Evolutionary conservation across 1,140 invertebrate species (phyloP).

Genomic region (Drosophila ercepeae): DNA sequence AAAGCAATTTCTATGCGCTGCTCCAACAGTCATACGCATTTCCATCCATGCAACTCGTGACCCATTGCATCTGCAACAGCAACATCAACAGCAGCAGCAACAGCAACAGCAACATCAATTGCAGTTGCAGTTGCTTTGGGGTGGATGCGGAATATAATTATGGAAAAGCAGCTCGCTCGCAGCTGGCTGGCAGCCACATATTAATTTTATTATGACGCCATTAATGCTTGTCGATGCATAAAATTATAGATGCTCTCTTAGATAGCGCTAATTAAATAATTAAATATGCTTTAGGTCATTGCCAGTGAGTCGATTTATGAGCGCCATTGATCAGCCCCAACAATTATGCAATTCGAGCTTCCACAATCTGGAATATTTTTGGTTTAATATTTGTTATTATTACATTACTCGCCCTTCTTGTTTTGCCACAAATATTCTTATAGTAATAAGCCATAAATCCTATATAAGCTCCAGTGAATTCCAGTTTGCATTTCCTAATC

Average conservation of each 20-base stretch:
- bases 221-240: conserved; percentile 77
- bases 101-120: conserved; percentile 1
- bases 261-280: conserved; percentile 81
- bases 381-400: conserved; percentile 7
- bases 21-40: conserved; percentile 27
- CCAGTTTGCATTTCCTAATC: neutral
- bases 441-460: conserved; percentile 40
- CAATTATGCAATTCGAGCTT: conserved; percentile 62
- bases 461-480: neutral
- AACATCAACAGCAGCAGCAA: neutral
- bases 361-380: conserved; percentile 31
- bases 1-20: conserved; percentile 45
- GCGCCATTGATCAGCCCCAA: conserved; percentile 63
- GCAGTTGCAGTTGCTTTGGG: neutral
- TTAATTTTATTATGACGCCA: conserved; percentile 72
- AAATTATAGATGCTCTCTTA: conserved; percentile 78
- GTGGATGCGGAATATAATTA: conserved; percentile 51
- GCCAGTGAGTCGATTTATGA: conserved; percentile 62
- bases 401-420: neutral
- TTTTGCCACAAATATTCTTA: conserved; percentile 11
- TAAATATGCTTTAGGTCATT: conserved; percentile 78
- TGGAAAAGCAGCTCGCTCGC: conserved; percentile 27
- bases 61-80: conserved; percentile 18
- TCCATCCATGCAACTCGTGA: conserved; percentile 26
- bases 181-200: conserved; percentile 56